Evolutionary conservation across 2,797 vertebrate species (phyloP), one percentile per base, ranked within the genome.

Genomic region (Craterocephalus amniculus): DNA sequence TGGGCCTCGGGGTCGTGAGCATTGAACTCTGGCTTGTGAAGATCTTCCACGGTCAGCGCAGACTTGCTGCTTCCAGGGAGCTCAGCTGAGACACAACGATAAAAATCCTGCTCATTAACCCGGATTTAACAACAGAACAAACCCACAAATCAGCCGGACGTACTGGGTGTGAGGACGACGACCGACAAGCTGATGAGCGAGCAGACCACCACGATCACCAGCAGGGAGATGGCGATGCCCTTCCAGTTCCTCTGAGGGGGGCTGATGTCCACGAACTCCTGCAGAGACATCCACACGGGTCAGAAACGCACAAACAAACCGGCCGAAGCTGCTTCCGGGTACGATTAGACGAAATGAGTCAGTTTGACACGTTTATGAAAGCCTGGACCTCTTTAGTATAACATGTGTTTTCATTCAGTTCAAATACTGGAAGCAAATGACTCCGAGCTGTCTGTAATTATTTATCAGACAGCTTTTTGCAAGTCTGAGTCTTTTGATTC

Each of bases 241-340:
- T 97, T 97, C 96, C 96, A 97, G 93, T 97, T 97, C 93, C 95
- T 96, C 94, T 96, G 96, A 7, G 96, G 92, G 63, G 96, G 95
- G 81, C 94, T 96, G 90, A 95, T 94, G 74, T 95, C 92, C 83
- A 91, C 93, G 57, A 90, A 90, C 52, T 94, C 93, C 93, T 94
- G 84, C 62, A 78, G 14, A 79, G 93, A 93, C 11, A 92, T 20
- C n/a, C 91, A 16, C 89, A 92, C 8, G 29, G 10, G 34, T 18
- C 18, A 65, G 3, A 63, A 56, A 45, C 45, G 29, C 6, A 65
- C 11, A 4, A 16, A 59, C 0, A 11, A 48, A 34, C n/a, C 55
- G 24, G 11, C 35, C 24, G n/a, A 52, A 29, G 34, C 34, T 36
- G 8, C 49, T 36, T 12, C 3, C 1, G 8, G 55, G 63, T 14